Evolutionary conservation across 2,888 invertebrate species (phyloP).

Genomic region (Tryphoninae sp.): DNA sequence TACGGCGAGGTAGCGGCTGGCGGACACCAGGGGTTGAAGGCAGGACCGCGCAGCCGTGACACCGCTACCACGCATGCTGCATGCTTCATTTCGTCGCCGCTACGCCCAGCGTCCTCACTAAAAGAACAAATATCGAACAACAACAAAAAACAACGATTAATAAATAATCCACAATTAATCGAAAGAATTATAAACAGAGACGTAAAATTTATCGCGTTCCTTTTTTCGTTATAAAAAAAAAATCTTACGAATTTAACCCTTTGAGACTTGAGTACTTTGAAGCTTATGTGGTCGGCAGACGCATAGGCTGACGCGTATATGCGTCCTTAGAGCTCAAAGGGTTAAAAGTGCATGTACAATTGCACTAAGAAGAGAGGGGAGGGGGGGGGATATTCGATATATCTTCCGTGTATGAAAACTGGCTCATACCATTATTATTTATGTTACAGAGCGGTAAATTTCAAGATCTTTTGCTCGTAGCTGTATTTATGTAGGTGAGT

Average conservation of each 20-base stretch:
- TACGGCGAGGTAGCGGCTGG: conserved; percentile 81
- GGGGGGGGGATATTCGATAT: conserved; percentile 54
- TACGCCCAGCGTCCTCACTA: conserved; percentile 81
- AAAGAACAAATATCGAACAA: conserved; percentile 64
- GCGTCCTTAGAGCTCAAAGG: too few species aligned
- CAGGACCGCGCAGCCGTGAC: conserved; percentile 82
- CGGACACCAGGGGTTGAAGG: conserved; percentile 82
- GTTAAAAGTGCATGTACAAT: not conserved
- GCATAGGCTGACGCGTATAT: too few species aligned
- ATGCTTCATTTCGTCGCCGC: conserved; percentile 81
- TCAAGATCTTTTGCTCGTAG: conserved; percentile 43
- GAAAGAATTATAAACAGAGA: not conserved
- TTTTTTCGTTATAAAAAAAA: too few species aligned
- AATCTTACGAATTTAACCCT: too few species aligned
- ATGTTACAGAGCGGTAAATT: conserved; percentile 48
- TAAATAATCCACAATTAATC: not conserved
- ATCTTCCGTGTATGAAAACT: conserved; percentile 45
- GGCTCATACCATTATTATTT: conserved; percentile 38
- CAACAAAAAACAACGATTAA: not conserved
- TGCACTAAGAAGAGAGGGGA: conserved; percentile 36
- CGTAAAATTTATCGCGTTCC: not conserved
- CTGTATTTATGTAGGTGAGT: conserved; percentile 26
- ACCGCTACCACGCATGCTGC: conserved; percentile 82
- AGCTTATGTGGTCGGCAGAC: too few species aligned
- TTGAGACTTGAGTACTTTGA: too few species aligned